Evolutionary conservation across 2,797 vertebrate species (phyloP).

Genomic region (Pseudochromis fuscus): DNA sequence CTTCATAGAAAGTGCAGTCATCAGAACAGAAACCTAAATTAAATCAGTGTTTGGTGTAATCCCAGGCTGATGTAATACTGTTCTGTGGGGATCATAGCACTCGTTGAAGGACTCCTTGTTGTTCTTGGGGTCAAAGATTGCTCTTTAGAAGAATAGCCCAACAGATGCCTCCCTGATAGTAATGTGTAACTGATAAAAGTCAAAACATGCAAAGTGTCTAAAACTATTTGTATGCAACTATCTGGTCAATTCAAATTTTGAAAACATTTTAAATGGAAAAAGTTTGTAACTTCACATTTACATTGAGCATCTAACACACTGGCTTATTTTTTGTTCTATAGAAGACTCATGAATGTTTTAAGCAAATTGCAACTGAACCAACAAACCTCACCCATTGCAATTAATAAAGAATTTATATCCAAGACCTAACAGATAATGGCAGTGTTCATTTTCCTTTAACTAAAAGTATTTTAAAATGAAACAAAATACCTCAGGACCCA

Average conservation of each 20-base stretch:
- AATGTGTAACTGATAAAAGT: background rate
- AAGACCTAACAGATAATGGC: background rate
- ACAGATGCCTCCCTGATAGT: no score
- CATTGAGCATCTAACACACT: background rate
- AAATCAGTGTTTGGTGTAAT: background rate
- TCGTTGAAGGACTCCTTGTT: background rate
- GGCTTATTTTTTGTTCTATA: background rate
- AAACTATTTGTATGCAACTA: background rate
- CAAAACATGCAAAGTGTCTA: no score
- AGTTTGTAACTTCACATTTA: background rate
- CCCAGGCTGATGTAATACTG: background rate
- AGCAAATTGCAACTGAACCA: constrained; percentile 2
- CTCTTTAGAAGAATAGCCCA: background rate
- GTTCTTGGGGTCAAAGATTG: background rate
- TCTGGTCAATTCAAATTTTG: background rate
- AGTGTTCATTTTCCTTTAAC: background rate
- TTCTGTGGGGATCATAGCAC: background rate
- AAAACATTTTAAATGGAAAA: background rate
- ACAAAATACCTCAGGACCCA: background rate
- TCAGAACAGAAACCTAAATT: background rate
- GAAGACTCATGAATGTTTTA: constrained; percentile 8
- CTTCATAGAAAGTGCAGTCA: background rate
- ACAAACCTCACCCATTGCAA: background rate
- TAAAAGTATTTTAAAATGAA: background rate
- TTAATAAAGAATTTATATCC: background rate